A percentile compares a stretch with the other conserved stretches of the same genome.
These are phyloP conservation scores for Electrophaes corylata DNA, from an alignment of 2,888 invertebrate genomes.

Conservation along the genomic window DNA sequence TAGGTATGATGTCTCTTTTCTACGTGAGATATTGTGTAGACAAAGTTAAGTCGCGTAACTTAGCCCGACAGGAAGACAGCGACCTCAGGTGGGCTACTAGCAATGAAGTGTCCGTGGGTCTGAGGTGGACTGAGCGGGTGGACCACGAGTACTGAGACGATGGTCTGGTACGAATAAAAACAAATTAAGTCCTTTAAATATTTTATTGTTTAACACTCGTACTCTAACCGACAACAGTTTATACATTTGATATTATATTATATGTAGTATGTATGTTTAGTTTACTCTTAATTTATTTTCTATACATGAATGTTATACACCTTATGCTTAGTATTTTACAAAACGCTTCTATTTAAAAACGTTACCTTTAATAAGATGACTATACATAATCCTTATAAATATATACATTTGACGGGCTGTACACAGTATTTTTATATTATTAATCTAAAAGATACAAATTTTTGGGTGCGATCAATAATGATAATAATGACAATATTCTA, in stretches of 20 bases:
- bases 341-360: neutral
- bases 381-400: neutral
- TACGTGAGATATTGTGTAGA: no score
- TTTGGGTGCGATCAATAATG: slow-evolving; percentile 76
- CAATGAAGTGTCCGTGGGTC: no score
- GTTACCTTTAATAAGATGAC: neutral
- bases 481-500: no score
- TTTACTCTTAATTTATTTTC: slow-evolving; percentile 19
- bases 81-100: no score
- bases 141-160: no score
- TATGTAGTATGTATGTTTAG: slow-evolving; percentile 23
- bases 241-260: slow-evolving; percentile 42
- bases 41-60: no score
- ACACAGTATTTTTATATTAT: neutral
- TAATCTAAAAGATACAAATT: slow-evolving; percentile 33
- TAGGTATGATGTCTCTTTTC: no score
- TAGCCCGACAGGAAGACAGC: no score
- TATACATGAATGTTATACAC: slow-evolving; percentile 26
- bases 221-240: slow-evolving; percentile 36
- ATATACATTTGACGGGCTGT: neutral
- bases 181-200: slow-evolving; percentile 29
- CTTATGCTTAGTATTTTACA: slow-evolving; percentile 14
- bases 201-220: slow-evolving; percentile 35
- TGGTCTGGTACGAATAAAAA: slow-evolving; percentile 2
- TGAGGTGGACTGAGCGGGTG: no score